These are phyloP conservation scores for Trematomus loennbergii DNA, from an alignment of 2,113 vertebrate genomes.

Conservation along the genomic window DNA sequence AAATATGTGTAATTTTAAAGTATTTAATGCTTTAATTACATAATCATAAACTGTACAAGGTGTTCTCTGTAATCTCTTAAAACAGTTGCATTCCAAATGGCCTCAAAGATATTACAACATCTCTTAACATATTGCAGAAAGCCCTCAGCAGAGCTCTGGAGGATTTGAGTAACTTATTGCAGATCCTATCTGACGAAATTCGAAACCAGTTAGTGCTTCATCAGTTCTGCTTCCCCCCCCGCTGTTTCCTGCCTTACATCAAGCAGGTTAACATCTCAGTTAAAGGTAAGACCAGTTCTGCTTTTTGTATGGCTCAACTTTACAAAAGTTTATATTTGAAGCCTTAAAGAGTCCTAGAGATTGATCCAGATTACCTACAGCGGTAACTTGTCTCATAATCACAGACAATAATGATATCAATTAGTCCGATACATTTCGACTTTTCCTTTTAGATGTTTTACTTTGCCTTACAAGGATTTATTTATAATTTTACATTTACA, in stretches of 20 bases:
- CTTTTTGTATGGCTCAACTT: constrained; percentile 16
- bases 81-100: not conserved
- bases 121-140: not conserved
- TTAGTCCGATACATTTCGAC: too few species aligned
- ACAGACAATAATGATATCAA: too few species aligned
- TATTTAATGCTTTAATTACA: not conserved
- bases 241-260: constrained; percentile 31
- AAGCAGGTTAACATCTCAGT: not conserved
- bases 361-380: not conserved
- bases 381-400: not conserved
- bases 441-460: too few species aligned
- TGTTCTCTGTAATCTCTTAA: not conserved
- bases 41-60: not conserved
- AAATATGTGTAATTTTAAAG: not conserved
- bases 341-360: not conserved
- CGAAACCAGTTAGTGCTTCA: not conserved
- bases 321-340: not conserved
- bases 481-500: too few species aligned
- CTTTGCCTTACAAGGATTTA: too few species aligned
- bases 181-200: not conserved
- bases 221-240: constrained; percentile 44
- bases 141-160: not conserved
- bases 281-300: constrained; percentile 25
- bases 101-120: not conserved
- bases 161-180: not conserved